phyloP scores from a whole-genome alignment of 30 jellyfish, hydroid and myxozoan species.

The Cassiopea andromeda region DNA sequence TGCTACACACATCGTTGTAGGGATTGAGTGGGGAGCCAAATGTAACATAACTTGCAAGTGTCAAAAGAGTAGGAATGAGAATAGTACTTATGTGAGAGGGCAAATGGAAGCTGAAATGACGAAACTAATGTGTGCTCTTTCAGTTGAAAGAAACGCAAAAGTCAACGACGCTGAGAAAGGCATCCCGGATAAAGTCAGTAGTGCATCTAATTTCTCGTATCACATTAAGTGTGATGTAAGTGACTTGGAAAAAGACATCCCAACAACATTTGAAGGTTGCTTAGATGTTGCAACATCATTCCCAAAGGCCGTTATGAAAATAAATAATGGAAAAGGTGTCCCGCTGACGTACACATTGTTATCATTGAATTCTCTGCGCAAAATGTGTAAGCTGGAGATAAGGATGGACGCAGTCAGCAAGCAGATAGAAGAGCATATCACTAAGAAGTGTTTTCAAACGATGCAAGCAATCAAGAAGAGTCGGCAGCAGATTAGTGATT shows the following conservation, averaged over 20 bases:
- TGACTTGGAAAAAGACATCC: constrained; percentile 47
- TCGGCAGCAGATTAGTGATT: constrained; percentile 51
- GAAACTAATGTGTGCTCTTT: constrained; percentile 16
- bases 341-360: constrained; percentile 49
- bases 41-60: constrained; percentile 65
- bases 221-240: constrained; percentile 63
- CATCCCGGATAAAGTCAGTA: constrained; percentile 6
- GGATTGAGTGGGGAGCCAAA: constrained; percentile 82
- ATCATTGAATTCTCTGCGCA: constrained; percentile 36
- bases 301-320: constrained; percentile 48
- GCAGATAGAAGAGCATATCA: constrained; percentile 36
- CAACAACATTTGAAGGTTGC: constrained; percentile 60
- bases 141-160: constrained; percentile 41
- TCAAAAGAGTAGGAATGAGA: constrained; percentile 29
- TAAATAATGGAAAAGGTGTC: constrained; percentile 67
- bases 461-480: constrained; percentile 32
- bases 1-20: constrained; percentile 77
- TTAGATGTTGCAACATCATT: constrained; percentile 23
- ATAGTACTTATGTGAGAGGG: constrained; percentile 34
- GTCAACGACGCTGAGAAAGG: constrained; percentile 22
- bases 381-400: constrained; percentile 49
- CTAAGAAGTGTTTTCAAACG: constrained; percentile 30
- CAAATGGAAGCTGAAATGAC: constrained; percentile 46
- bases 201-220: constrained; percentile 34
- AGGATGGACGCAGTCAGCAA: neutral